Evolutionary conservation across 2,888 invertebrate species (phyloP), one percentile per base, ranked within the genome.

Genomic region (Invenusta paracnida): DNA sequence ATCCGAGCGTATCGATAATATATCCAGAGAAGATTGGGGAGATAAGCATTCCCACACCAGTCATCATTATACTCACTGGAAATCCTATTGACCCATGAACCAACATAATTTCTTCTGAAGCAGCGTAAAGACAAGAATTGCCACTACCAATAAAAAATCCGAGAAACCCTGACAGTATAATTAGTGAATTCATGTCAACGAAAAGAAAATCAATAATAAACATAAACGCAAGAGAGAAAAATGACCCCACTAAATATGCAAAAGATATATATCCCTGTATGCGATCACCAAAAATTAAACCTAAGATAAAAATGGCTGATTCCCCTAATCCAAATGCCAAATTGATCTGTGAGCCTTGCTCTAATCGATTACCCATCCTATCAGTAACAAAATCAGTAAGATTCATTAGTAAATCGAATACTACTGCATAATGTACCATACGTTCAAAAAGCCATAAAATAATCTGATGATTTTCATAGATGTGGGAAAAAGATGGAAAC

Each of bases 1-100:
- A 86, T 1, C 67, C 66, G 11, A 87, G 30, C 17, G 17, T 29
- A 73, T 86, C 86, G 1, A 86, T 86, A 30, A 86, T 27, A 29
- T 27, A 29, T 2, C 86, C 86, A 79, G 86, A 86, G 0, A 86
- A 11, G 17, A 86, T 1, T 0, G 86, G 86, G 5, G 86, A 86
- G 5, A 86, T 31, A 1, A 86, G 30, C 86, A 86, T 86, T n/a
- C 86, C 86, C n/a, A 86, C 17, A 5, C 85, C 86, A 30, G 85
- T 86, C 23, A 67, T 31, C 85, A 86, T 86, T 11, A 29, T 67
- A 13, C 67, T 86, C 86, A 67, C 27, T 1, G 86, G 86, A 28
- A 86, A 86, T 25, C 67, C 86, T 1, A 86, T 67, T n/a, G 85
- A 86, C n/a, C 86, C 86, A 30, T 86, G 73, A n/a, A 86, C 66